Evolutionary conservation across 2,113 vertebrate species (phyloP), one percentile per base, ranked within the genome.

Genomic region (Neomonachus schauinslandi): DNA sequence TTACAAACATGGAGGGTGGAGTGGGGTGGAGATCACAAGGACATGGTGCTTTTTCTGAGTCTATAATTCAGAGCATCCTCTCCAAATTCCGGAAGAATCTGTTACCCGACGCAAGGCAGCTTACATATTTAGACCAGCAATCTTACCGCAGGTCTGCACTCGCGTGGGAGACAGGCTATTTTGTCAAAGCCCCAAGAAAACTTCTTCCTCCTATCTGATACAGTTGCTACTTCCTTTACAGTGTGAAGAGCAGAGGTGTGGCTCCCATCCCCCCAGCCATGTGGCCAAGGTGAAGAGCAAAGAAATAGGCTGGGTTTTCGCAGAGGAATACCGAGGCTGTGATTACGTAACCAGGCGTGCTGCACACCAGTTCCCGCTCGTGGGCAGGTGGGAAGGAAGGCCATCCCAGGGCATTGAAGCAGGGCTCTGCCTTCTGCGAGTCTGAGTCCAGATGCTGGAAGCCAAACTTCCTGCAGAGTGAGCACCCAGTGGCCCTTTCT

Each of bases 161-260:
- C 24, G 59, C 77, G 95, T 96, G 97, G 97, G 61, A 98, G 91
- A 69, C 77, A 74, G 92, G 74, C 97, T 96, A 96, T 96, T 97
- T 98, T 98, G 96, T 97, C 97, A 97, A 89, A 97, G 90, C 98
- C 94, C 93, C 97, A 85, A n/a, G 80, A 67, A 57, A 42, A 65
- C 57, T 16, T 65, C 95, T 98, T 98, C 96, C 97, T 97, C 95
- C 94, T 93, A 98, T 98, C 97, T 98, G 98, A 97, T 97, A 92
- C 97, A 91, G 98, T 61, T 98, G 79, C 59, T 96, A 98, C 97
- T 99, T 99, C 98, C 98, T 99, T 97, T 97, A 87, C 84, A 39
- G 55, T 53, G 91, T 1, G 24, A 95, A 95, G 97, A 96, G 98
- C 98, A 97, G 95, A 72, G 79, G 94, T 96, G 81, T 42, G 57